Evolutionary conservation across 2,797 vertebrate species (phyloP), one percentile per base, ranked within the genome.

Genomic region (Acrocephalus scirpaceus): DNA sequence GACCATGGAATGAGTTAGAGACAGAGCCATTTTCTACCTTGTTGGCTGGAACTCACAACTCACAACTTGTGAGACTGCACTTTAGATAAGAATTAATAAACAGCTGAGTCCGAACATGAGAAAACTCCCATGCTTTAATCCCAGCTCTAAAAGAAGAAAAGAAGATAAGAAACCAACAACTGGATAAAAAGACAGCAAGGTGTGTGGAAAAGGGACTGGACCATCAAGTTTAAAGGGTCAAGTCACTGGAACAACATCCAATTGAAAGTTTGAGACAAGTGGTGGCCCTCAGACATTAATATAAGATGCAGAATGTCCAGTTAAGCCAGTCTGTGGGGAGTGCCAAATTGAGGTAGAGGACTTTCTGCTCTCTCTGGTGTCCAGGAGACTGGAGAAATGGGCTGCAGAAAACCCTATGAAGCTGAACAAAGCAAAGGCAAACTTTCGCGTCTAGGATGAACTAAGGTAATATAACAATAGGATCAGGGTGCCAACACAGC

Each of bases 181-280:
- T 30, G n/a, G 15, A 8, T 36, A 69, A 61, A 5, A 9, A 11
- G 22, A 40, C 16, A 48, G 14, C 20, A 42, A 66, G 2, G 7
- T 56, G 14, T 18, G 8, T 64, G 27, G 23, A 54, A 77, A 72
- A 45, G 23, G 27, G 25, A 20, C 19, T 25, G 13, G 5, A 80
- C 34, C 14, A 27, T 11, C 20, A 65, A 7, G 2, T 79, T 72
- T 36, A 65, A 79, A 71, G 11, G 9, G 4, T 44, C n/a, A 20
- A 8, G 21, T 71, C 19, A 16, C 14, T 44, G 30, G 11, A 6
- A 60, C 10, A 36, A 38, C 47, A 38, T 65, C 20, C 34, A 69
- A 0, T 7, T 47, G 16, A 7, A 6, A 26, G 15, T 47, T 38
- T 69, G 9, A 66, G 61, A 58, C 4, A 29, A 47, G 9, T 0